Evolutionary conservation across 2,888 invertebrate genomes (phyloP).

Genomic region (Actias luna): DNA sequence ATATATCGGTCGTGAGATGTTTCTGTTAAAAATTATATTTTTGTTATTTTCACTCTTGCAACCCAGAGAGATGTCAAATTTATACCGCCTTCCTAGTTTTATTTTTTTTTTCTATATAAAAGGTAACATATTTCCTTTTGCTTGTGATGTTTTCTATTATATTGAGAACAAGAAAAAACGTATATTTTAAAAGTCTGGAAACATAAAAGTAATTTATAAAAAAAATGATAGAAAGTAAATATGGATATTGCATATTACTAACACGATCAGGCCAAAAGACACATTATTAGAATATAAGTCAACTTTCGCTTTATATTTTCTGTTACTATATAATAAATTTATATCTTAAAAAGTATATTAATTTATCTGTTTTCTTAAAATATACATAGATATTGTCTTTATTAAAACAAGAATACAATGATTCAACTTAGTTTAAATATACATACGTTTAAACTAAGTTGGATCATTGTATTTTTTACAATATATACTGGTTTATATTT

Average conservation of each 20-base stretch:
- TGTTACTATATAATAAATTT: background rate
- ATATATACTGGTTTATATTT: too few species aligned
- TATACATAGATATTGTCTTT: background rate
- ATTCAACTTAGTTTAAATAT: too few species aligned
- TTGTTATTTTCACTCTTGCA: background rate
- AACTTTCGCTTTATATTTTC: background rate
- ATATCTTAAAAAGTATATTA: background rate
- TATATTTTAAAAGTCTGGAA: background rate
- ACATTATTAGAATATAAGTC: background rate
- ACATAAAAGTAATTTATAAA: too few species aligned
- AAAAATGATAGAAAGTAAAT: too few species aligned
- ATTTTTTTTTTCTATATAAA: background rate
- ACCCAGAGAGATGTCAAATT: constrained; percentile 3
- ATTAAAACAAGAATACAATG: too few species aligned
- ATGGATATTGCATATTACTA: background rate
- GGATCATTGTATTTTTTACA: too few species aligned
- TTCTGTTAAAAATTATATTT: constrained; percentile 1
- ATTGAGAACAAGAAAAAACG: background rate
- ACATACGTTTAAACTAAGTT: too few species aligned
- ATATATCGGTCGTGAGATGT: background rate
- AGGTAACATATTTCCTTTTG: background rate
- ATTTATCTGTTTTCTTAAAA: background rate
- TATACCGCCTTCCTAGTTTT: background rate
- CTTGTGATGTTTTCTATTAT: background rate
- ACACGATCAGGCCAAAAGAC: background rate